Percentiles rank a stretch among this genome's conserved stretches.
Conservation (phyloP, 2,888 invertebrate genomes). For the Noctua fimbriata region DNA sequence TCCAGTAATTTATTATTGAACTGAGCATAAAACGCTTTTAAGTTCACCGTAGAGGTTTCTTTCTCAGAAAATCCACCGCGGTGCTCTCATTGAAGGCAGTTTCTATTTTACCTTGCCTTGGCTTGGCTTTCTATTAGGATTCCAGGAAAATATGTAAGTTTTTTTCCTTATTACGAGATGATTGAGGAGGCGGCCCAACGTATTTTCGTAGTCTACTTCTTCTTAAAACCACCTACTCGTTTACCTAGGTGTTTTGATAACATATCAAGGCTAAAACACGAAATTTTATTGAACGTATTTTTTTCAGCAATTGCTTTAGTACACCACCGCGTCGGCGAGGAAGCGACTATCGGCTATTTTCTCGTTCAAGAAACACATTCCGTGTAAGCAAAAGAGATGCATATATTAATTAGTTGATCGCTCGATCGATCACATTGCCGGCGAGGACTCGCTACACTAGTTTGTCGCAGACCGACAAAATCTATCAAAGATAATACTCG, state of each 20-base stretch:
- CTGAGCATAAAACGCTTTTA: slow-evolving; percentile 17
- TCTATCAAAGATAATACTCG: no score
- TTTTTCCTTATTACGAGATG: neutral
- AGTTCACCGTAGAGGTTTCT: neutral
- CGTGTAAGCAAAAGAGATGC: no score
- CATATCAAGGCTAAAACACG: neutral
- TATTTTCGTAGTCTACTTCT: neutral
- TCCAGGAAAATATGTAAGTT: neutral
- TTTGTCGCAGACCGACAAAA: no score
- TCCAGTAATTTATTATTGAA: slow-evolving; percentile 18
- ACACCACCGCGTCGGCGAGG: no score
- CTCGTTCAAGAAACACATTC: no score
- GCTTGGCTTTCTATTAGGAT: neutral
- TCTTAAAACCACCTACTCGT: neutral
- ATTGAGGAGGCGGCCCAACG: neutral
- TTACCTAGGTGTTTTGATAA: neutral
- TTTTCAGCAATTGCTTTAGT: neutral
- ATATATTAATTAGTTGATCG: no score
- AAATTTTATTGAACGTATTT: neutral
- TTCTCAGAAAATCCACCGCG: slow-evolving; percentile 21
- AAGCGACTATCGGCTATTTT: no score
- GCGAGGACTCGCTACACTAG: no score
- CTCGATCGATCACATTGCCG: no score
- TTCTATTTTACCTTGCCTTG: neutral
- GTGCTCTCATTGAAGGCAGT: neutral